Evolutionary conservation across 2,113 vertebrate genomes (phyloP), one percentile per base, ranked within the genome.

Genomic region (Alectura lathami): DNA sequence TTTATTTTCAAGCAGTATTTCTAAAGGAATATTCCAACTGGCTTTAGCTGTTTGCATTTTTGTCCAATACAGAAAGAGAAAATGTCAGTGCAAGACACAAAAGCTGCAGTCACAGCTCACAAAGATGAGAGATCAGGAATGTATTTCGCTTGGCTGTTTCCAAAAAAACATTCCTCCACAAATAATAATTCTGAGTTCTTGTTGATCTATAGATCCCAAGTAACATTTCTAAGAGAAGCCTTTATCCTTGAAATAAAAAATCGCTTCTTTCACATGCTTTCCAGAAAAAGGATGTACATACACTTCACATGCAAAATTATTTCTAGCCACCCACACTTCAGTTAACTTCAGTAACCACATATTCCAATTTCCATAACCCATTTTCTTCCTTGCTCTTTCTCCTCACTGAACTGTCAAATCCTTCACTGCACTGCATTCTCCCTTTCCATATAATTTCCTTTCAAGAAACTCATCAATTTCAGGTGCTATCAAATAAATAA

Each of bases 281-380:
- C 86, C 77, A 91, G 81, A 92, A 91, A 89, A 93, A 32, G 77
- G 69, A 76, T 69, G 77, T 82, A 92, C 89, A 91, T 86, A 82
- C 53, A 56, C 91, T 96, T 92, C 94, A 93, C 95, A 94, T 94
- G 95, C 93, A 95, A 94, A 97, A 96, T 93, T 82, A 93, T 91
- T 97, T 97, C 93, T 89, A 96, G 69, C 91, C 94, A 93, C 95
- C 96, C 93, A 96, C 93, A 87, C 86, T 57, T 57, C 54, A 57
- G 54, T 57, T 79, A 94, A 83, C 86, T 93, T 84, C 91, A 85
- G 84, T 87, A 97, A 94, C 95, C 91, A 95, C 89, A 94, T 93
- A 95, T 76, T 94, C 62, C 83, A 40, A 96, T 97, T 95, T 95
- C 95, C 94, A 95, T 95, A 97, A 96, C 86, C 89, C 77, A 82